A percentile compares a stretch with the other conserved stretches of the same genome.
phyloP scores from a whole-genome alignment of 2,797 vertebrate genomes.

The Rhinoraja longicauda region DNA sequence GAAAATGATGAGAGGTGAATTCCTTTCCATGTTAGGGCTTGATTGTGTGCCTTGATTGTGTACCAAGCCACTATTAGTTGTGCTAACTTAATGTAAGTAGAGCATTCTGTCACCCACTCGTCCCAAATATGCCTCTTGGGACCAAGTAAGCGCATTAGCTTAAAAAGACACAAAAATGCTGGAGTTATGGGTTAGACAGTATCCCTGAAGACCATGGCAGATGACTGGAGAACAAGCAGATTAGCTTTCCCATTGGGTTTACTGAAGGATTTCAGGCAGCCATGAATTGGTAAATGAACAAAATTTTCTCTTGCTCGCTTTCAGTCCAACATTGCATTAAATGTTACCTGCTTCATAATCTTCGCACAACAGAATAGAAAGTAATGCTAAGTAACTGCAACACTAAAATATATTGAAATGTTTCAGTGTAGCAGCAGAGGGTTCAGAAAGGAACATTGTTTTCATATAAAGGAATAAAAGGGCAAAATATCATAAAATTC shows the following conservation, averaged over 20 bases:
- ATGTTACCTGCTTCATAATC: background rate
- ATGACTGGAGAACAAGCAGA: background rate
- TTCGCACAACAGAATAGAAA: background rate
- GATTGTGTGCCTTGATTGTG: background rate
- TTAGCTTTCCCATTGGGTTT: no score
- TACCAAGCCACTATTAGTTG: background rate
- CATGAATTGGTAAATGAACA: background rate
- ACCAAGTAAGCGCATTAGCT: background rate
- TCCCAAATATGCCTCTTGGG: no score
- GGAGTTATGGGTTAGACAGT: no score
- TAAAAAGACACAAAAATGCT: no score
- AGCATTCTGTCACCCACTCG: background rate
- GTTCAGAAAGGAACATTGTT: background rate
- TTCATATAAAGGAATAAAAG: background rate
- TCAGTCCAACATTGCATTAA: background rate
- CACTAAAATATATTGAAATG: background rate
- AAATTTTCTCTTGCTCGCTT: background rate
- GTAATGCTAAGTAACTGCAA: background rate
- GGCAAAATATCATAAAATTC: background rate
- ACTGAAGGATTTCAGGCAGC: background rate
- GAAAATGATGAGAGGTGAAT: background rate
- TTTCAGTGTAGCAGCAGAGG: background rate
- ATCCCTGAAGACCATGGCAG: no score
- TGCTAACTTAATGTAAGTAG: background rate
- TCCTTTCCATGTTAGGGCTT: background rate